These are phyloP conservation scores for Choristoneura rosaceana DNA, from an alignment of 2,888 invertebrate species.

Conservation along the genomic window DNA sequence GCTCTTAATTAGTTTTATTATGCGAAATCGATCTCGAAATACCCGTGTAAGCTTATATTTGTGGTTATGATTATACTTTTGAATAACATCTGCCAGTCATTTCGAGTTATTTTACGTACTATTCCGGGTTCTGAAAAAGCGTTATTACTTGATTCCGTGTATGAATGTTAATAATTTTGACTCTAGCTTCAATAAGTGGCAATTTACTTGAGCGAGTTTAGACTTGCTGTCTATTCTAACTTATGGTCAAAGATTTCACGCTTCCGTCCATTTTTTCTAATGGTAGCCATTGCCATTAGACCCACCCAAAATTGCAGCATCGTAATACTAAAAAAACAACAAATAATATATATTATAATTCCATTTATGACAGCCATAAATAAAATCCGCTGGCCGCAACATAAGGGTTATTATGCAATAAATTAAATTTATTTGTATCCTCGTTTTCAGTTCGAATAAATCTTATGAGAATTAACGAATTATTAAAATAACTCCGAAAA, in stretches of 20 bases:
- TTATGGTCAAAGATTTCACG: no score
- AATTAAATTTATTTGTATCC: slow-evolving; percentile 30
- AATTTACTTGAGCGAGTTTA: no score
- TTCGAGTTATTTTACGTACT: no score
- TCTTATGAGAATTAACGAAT: slow-evolving; percentile 28
- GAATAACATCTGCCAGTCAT: no score
- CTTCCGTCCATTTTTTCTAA: no score
- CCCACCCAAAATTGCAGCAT: not conserved
- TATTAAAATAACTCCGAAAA: slow-evolving; percentile 9
- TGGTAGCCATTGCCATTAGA: not conserved
- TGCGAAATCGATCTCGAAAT: not conserved
- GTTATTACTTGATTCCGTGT: no score
- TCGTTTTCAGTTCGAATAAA: slow-evolving; percentile 28
- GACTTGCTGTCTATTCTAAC: no score
- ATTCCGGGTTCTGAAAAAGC: no score
- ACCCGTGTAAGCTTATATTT: not conserved
- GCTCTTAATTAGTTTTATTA: slow-evolving; percentile 11
- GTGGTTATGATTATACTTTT: not conserved
- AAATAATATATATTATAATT: slow-evolving; percentile 8
- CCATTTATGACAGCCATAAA: slow-evolving; percentile 37
- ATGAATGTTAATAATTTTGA: no score
- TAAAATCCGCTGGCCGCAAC: slow-evolving; percentile 30
- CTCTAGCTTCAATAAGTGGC: no score
- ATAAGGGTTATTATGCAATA: slow-evolving; percentile 36
- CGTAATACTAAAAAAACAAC: not conserved